phyloP scores from a whole-genome alignment of 2,113 vertebrate species.

The Pterocles orientalis region DNA sequence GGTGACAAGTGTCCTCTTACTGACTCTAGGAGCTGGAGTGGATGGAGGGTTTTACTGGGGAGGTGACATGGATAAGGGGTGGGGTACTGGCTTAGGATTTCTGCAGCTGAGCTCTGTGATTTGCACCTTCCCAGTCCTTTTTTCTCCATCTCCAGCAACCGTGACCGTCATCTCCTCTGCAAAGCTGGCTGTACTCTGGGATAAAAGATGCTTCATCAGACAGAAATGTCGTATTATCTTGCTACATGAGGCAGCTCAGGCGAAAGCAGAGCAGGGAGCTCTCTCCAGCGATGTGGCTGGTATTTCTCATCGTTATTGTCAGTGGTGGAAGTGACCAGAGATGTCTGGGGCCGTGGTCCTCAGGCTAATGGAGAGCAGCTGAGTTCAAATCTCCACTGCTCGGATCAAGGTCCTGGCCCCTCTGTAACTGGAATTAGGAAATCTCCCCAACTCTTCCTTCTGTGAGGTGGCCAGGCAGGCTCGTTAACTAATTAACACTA shows the following conservation, averaged over 20 bases:
- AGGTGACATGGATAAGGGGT: background rate
- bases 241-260: background rate
- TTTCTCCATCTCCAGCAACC: background rate
- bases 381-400: background rate
- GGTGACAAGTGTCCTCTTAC: background rate
- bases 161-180: background rate
- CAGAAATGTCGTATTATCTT: background rate
- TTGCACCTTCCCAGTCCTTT: background rate
- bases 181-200: background rate
- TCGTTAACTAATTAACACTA: background rate
- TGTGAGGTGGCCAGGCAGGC: background rate
- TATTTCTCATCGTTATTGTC: background rate
- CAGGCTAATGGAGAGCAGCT: background rate
- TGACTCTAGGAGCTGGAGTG: background rate
- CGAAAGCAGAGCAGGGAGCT: background rate
- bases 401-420: background rate
- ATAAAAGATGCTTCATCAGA: background rate
- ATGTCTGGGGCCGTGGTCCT: background rate
- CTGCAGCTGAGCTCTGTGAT: background rate
- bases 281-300: background rate
- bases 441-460: background rate
- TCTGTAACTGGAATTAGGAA: background rate
- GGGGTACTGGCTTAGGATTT: rapidly evolving
- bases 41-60: background rate
- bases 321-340: background rate